Base-by-base conservation (phyloP, 2,888 invertebrate genomes). In the Eupithecia pulchellata region DNA sequence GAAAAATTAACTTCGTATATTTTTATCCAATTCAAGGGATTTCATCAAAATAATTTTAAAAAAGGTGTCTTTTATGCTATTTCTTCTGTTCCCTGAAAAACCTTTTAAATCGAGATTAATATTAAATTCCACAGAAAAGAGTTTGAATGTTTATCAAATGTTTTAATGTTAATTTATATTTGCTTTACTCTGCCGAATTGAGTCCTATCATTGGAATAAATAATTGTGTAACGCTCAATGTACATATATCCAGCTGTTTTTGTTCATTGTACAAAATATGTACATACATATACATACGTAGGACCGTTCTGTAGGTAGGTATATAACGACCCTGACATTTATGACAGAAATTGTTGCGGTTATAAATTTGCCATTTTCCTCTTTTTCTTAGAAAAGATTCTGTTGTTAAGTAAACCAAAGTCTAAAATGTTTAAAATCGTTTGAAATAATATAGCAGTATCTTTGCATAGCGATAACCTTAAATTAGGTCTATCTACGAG, bases 391-490 rank as follows among this genome's bases (percentile, higher is more conserved):
- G 5, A 42, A 25, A 52, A 52, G 25, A 1, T 25, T 11, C 4
- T 25, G 11, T 25, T 2, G 52, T 25, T 52, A 25, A 25, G 3
- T 13, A 8, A 52, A 20, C 52, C 4, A 25, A 25, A 52, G 13
- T 13, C 47, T 20, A 20, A 47, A 47, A n/a, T 9, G 4, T 20
- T 25, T 0, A 13, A 25, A 20, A 52, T 13, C 4, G 36, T 61
- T 61, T 61, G 34, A 36, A 36, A 60, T 52, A 36, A 20, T 3
- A 20, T 1, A 55, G 42, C 17, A 27, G 52, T 76, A 76, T 73
- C 74, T 78, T 71, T 76, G 76, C 74, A 75, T 29, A 67, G 52
- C 58, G 81, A 81, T 80, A 81, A 78, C 78, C 77, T 78, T 70
- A 76, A 69, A 74, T 70, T 77, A 76, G 76, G 74, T 70, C 74